Evolutionary conservation across 2,113 vertebrate genomes (phyloP).

Genomic region (Isurus oxyrinchus): DNA sequence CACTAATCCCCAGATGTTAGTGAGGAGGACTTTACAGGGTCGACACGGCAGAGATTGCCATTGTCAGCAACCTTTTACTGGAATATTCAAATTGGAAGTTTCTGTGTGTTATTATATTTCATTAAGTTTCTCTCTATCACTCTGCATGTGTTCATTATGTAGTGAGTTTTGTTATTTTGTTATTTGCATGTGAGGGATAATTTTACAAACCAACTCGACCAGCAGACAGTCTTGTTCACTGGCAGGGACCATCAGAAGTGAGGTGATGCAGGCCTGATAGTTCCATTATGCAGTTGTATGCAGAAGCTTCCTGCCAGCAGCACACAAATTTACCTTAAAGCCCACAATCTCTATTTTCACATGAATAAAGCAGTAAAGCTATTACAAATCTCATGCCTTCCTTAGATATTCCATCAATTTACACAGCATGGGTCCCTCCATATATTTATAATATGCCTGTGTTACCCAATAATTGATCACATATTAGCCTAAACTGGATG

Average conservation of each 20-base stretch:
- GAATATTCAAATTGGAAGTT: slow-evolving; percentile 6
- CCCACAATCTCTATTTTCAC: not conserved
- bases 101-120: not conserved
- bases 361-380: not conserved
- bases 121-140: not conserved
- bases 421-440: not conserved
- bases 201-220: not conserved
- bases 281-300: not conserved
- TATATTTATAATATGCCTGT: not conserved
- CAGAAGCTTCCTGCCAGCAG: not conserved
- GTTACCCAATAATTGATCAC: not conserved
- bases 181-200: not conserved
- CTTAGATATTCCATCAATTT: not conserved
- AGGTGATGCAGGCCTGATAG: not conserved
- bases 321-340: not conserved
- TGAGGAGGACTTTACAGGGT: too few relatives aligned
- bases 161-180: not conserved
- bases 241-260: not conserved
- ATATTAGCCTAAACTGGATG: not conserved
- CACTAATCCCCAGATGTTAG: too few relatives aligned
- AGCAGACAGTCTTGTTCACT: not conserved
- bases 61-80: not conserved
- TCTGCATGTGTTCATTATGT: not conserved
- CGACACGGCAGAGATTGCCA: too few relatives aligned
- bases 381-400: not conserved